phyloP scores from a whole-genome alignment of 1,140 invertebrate species.

The Oreohelix idahoensis region DNA sequence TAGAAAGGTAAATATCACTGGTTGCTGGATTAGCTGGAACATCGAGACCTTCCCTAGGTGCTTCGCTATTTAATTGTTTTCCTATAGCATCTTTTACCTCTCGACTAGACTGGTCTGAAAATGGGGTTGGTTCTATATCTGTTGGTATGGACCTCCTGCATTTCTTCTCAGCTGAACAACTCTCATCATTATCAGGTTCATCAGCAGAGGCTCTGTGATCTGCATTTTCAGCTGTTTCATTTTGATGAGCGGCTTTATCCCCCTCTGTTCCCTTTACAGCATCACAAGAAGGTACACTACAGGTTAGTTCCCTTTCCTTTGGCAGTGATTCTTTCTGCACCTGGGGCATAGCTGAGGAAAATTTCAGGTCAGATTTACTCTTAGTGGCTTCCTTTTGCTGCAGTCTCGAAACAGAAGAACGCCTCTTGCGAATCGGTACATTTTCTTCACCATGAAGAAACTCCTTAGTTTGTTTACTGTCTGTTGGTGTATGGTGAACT shows the following conservation, averaged over 20 bases:
- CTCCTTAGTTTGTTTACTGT: background rate
- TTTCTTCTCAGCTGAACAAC: background rate
- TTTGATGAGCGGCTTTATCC: background rate
- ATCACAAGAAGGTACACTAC: background rate
- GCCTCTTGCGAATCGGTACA: background rate
- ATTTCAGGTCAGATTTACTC: background rate
- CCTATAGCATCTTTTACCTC: too few species aligned
- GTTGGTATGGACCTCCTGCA: background rate
- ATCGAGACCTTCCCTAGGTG: too few species aligned
- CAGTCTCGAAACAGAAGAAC: background rate
- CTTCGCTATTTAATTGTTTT: too few species aligned
- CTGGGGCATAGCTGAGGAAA: background rate
- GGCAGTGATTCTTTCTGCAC: background rate
- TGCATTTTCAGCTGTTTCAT: background rate
- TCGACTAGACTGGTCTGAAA: background rate
- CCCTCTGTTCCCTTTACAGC: background rate
- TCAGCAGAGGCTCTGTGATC: background rate
- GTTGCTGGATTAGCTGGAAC: background rate
- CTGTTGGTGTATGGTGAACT: background rate
- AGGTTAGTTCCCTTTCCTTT: background rate
- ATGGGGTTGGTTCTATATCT: background rate
- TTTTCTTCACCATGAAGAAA: background rate
- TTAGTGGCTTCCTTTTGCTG: background rate
- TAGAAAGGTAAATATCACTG: background rate
- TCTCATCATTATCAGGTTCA: background rate